These are phyloP conservation scores for Myripristis murdjan DNA, from an alignment of 2,797 vertebrate genomes.

Conservation along the genomic window DNA sequence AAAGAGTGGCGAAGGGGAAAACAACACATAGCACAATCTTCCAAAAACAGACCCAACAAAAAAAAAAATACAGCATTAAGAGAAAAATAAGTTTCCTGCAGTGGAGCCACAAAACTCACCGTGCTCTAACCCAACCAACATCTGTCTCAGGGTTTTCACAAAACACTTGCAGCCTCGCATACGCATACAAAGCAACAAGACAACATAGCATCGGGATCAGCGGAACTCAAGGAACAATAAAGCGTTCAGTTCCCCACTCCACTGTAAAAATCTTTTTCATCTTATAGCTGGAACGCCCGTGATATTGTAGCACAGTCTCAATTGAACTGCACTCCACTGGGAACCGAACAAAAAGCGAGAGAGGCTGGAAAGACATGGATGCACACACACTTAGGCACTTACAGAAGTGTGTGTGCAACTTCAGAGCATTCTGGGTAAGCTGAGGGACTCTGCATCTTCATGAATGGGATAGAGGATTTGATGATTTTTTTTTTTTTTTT, in stretches of 20 bases:
- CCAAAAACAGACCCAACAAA: background rate
- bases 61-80: background rate
- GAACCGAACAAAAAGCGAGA: constrained; percentile 44
- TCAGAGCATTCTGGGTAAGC: background rate
- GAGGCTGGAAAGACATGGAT: background rate
- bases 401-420: background rate
- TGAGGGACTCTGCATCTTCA: background rate
- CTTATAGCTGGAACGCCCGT: constrained; percentile 32
- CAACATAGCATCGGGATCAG: constrained; percentile 24
- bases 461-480: background rate
- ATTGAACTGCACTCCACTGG: constrained; percentile 10
- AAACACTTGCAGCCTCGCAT: constrained; percentile 56
- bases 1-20: background rate
- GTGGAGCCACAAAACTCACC: background rate
- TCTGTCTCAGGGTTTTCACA: constrained; percentile 14
- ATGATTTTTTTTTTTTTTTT: no score
- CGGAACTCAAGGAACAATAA: constrained; percentile 40
- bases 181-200: constrained; percentile 1
- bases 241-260: constrained; percentile 22
- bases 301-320: background rate
- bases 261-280: constrained; percentile 59
- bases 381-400: constrained; percentile 3
- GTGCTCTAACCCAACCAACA: background rate
- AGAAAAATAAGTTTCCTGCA: no score
- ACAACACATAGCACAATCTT: background rate